Conservation (phyloP, 1,140 invertebrate genomes). For the Steinernema khuongi region DNA sequence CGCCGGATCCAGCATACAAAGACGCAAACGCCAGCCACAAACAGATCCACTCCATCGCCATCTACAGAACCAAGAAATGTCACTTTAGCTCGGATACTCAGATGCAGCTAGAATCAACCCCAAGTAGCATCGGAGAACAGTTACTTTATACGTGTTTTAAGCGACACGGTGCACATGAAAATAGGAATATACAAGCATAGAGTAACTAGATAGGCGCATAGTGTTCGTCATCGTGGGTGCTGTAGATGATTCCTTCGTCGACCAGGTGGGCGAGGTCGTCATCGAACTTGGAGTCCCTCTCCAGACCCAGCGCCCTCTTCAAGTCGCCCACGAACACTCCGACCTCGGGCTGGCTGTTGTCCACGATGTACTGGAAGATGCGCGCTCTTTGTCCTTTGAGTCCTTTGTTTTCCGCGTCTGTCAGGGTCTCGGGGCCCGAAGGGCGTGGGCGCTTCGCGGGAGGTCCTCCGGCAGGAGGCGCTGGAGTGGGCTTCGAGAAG, state of each 20-base stretch:
- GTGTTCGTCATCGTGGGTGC: background rate
- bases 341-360: background rate
- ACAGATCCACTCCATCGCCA: no score
- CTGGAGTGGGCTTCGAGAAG: no score
- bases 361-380: background rate
- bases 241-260: background rate
- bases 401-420: background rate
- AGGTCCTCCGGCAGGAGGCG: no score
- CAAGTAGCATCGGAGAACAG: no score
- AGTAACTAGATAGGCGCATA: background rate
- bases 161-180: no score
- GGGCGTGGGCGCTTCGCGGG: background rate
- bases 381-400: background rate
- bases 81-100: no score
- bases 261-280: background rate
- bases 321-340: background rate
- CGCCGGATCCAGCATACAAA: no score
- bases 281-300: background rate
- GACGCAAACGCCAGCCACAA: no score
- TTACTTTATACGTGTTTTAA: no score
- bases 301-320: background rate
- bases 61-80: no score
- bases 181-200: background rate
- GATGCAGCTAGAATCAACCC: no score
- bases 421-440: background rate